phyloP scores from a whole-genome alignment of 2,797 vertebrate species.

The Parambassis ranga region DNA sequence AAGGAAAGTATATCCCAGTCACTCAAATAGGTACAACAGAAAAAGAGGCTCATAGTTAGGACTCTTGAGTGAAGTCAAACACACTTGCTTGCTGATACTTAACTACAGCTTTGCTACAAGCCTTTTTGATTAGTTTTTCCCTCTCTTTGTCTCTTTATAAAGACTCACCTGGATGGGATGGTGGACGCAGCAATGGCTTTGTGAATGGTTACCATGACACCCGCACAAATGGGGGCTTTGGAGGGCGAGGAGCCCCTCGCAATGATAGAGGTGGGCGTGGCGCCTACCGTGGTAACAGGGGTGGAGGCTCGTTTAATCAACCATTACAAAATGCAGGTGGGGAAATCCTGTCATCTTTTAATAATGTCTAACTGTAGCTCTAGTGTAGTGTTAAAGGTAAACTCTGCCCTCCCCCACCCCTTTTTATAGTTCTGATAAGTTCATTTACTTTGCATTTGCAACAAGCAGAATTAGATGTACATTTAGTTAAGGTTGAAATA shows the following conservation, averaged over 20 bases:
- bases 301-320: slow-evolving; percentile 78
- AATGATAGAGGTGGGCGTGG: slow-evolving; percentile 83
- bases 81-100: background rate
- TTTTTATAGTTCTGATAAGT: background rate
- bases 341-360: slow-evolving; percentile 46
- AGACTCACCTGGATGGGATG: slow-evolving; percentile 83
- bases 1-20: too few species aligned
- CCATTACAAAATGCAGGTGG: slow-evolving; percentile 80
- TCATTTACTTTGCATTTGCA: background rate
- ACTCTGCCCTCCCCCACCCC: slow-evolving; percentile 29
- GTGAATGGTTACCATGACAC: slow-evolving; percentile 86
- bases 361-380: background rate
- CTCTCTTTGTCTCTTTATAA: slow-evolving; percentile 2
- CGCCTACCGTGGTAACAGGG: slow-evolving; percentile 78
- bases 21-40: too few species aligned
- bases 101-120: background rate
- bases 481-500: background rate
- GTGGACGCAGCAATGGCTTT: slow-evolving; percentile 82
- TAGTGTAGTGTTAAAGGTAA: background rate
- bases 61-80: background rate
- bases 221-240: slow-evolving; percentile 81
- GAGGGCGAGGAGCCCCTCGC: slow-evolving; percentile 79
- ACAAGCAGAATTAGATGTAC: background rate
- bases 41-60: background rate
- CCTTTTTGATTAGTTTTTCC: background rate